Percentiles rank a stretch among this genome's conserved stretches.
phyloP scores from a whole-genome alignment of 1,140 invertebrate species.

The Drosophila parabipectinata region DNA sequence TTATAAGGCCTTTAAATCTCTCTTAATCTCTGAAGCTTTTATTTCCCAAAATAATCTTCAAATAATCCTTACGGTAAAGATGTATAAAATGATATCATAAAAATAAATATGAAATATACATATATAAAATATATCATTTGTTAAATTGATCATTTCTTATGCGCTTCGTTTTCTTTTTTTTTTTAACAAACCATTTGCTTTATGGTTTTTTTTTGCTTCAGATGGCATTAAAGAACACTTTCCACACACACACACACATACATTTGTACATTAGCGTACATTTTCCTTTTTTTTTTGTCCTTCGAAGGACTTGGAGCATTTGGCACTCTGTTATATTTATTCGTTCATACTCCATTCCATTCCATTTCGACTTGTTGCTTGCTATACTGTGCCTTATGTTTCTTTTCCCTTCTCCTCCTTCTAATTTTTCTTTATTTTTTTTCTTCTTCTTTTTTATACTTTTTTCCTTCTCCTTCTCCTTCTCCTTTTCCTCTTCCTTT shows the following conservation, averaged over 20 bases:
- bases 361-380: conserved; percentile 49
- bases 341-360: not conserved
- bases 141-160: conserved; percentile 1
- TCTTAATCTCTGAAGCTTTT: too few species aligned
- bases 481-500: not conserved
- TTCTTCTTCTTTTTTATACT: not conserved
- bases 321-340: conserved; percentile 13
- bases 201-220: not conserved
- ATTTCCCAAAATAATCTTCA: too few species aligned
- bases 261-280: conserved; percentile 31
- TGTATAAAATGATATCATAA: too few species aligned
- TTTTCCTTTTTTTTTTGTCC: conserved; percentile 24
- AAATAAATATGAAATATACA: not conserved
- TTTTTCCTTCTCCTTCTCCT: not conserved
- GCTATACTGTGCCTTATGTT: conserved; percentile 3
- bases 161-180: not conserved
- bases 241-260: conserved; percentile 10
- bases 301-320: not conserved
- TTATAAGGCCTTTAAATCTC: too few species aligned
- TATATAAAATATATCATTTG: not conserved
- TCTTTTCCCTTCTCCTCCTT: not conserved
- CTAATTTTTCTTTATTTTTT: not conserved
- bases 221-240: conserved; percentile 30
- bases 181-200: not conserved
- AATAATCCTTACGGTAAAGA: too few species aligned